A percentile compares a stretch with the other conserved stretches of the same genome.
Evolutionary conservation across 2,888 invertebrate species (phyloP).

Genomic region (Tetropium fuscum): DNA sequence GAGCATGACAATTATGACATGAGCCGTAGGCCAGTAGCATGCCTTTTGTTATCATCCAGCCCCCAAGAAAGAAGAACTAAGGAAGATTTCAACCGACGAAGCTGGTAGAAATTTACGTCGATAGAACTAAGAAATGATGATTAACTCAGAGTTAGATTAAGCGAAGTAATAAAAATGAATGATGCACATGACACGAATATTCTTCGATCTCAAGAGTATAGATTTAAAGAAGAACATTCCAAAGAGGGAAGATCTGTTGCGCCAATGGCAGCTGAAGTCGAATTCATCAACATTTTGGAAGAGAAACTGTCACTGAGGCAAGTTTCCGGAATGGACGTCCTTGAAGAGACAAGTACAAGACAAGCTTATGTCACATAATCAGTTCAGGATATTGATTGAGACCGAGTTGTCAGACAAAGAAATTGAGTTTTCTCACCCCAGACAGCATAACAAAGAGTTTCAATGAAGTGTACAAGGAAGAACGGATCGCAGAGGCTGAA

Average conservation of each 20-base stretch:
- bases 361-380: too few species aligned
- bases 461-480: not conserved
- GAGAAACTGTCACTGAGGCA: not conserved
- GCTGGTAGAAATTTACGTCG: too few species aligned
- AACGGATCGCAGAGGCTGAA: not conserved
- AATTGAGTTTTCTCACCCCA: not conserved
- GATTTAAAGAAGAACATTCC: not conserved
- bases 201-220: not conserved
- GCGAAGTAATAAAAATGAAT: not conserved
- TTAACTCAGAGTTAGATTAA: too few species aligned
- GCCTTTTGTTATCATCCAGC: too few species aligned
- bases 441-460: not conserved
- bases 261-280: not conserved
- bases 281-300: constrained; percentile 2
- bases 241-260: not conserved
- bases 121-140: too few species aligned
- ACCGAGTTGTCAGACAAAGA: not conserved
- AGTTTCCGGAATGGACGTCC: not conserved
- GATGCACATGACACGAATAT: not conserved
- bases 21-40: too few species aligned
- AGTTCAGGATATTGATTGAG: too few species aligned
- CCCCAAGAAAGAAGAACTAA: too few species aligned
- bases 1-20: too few species aligned
- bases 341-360: constrained; percentile 3
- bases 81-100: too few species aligned